Percentiles rank a stretch among this genome's conserved stretches.
These are phyloP conservation scores for Thinocorus orbignyianus DNA, from an alignment of 2,113 vertebrate genomes.

Conservation along the genomic window DNA sequence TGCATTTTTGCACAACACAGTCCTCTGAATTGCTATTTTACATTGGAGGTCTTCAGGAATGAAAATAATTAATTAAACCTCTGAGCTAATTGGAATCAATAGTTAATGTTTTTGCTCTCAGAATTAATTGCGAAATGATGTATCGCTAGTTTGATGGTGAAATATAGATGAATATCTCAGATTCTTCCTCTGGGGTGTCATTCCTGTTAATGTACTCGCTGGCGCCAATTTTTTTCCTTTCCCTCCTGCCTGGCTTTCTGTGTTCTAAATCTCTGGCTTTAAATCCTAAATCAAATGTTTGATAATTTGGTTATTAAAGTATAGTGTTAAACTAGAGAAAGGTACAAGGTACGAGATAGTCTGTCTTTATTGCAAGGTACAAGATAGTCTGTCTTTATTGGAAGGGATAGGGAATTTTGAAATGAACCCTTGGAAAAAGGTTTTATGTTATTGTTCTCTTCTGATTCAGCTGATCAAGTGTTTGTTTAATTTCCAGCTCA, in stretches of 20 bases:
- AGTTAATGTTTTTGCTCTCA: slow-evolving; percentile 54
- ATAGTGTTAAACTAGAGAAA: background rate
- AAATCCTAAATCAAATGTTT: background rate
- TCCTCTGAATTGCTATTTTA: background rate
- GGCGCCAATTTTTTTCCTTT: background rate
- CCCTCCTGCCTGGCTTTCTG: background rate
- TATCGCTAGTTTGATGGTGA: slow-evolving; percentile 40
- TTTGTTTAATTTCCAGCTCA: background rate
- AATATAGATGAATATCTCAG: slow-evolving; percentile 55
- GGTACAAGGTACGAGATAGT: background rate
- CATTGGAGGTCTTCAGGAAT: slow-evolving; percentile 14
- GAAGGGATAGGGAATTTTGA: background rate
- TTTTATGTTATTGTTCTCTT: background rate
- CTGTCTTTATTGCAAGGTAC: background rate
- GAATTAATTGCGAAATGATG: slow-evolving; percentile 74
- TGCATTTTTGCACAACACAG: background rate
- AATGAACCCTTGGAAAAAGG: background rate
- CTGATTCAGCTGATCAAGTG: background rate
- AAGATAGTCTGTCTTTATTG: background rate
- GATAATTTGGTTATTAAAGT: background rate
- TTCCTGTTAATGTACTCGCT: background rate
- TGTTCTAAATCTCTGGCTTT: background rate
- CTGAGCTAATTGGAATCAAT: slow-evolving; percentile 72
- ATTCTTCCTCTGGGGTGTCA: slow-evolving; percentile 34
- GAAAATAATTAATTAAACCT: slow-evolving; percentile 67